phyloP scores from a whole-genome alignment of 2,797 vertebrate species.

The Brachymystax lenok region DNA sequence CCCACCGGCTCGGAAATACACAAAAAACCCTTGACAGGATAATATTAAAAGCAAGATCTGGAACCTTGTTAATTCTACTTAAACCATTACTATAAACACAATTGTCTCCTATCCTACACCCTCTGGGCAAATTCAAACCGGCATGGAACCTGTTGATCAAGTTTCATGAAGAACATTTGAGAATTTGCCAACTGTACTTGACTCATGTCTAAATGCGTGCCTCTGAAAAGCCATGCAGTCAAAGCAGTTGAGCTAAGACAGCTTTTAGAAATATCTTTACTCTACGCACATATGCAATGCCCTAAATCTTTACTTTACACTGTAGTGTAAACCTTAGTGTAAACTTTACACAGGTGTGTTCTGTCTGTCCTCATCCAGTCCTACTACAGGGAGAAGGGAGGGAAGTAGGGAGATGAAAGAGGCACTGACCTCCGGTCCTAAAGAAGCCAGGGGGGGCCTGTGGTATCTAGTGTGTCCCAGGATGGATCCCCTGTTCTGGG shows the following conservation, averaged over 20 bases:
- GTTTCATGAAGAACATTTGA: too few species aligned
- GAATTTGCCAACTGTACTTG: too few species aligned
- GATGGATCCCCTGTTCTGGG: constrained; percentile 85
- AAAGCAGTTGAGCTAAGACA: neutral
- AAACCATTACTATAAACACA: too few species aligned
- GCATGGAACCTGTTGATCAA: neutral
- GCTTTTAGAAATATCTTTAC: neutral
- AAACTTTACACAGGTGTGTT: neutral
- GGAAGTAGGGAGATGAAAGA: constrained; percentile 64
- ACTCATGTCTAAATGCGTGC: neutral
- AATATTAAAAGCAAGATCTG: too few species aligned
- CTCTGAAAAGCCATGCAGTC: too few species aligned
- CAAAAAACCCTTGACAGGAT: too few species aligned
- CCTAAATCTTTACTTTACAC: too few species aligned
- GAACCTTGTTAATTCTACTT: too few species aligned
- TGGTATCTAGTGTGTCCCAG: constrained; percentile 89
- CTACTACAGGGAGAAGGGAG: constrained; percentile 22
- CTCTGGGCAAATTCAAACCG: neutral
- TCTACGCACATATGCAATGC: too few species aligned
- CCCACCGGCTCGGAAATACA: too few species aligned
- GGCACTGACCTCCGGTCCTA: constrained; percentile 94
- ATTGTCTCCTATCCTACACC: neutral
- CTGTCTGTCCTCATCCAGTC: constrained; percentile 40
- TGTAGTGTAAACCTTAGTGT: too few species aligned
- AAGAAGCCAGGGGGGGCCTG: constrained; percentile 82